Conservation (phyloP, 2,113 vertebrate species). For the Sarotherodon lohbergeri region DNA sequence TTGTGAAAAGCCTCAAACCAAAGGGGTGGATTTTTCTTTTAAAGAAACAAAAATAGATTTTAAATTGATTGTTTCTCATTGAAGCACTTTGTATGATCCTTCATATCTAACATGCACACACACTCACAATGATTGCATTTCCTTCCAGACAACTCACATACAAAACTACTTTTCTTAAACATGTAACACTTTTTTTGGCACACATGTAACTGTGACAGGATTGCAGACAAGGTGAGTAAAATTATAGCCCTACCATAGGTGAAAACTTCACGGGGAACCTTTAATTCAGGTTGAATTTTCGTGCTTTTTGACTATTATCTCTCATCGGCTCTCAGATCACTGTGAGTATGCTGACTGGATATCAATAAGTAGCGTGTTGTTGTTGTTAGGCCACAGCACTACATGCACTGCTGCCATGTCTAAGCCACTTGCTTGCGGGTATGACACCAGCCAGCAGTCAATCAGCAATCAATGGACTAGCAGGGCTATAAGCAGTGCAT, state of each 20-base stretch:
- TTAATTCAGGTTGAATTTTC: not conserved
- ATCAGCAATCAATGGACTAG: not conserved
- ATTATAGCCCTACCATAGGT: accelerated
- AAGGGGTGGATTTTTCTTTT: not conserved
- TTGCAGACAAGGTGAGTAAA: not conserved
- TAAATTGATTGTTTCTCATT: not conserved
- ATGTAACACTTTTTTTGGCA: not conserved
- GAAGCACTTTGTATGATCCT: accelerated
- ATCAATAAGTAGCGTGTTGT: not conserved
- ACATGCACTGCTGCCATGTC: not conserved
- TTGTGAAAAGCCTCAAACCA: not conserved
- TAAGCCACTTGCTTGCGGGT: not conserved
- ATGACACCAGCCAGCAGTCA: not conserved
- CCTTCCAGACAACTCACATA: not conserved
- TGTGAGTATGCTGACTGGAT: not conserved
- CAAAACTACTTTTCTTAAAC: not conserved
- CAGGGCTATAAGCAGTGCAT: not conserved
- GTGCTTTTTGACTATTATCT: not conserved
- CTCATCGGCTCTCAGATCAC: not conserved
- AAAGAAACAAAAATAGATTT: not conserved
- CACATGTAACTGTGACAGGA: not conserved
- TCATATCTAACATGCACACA: not conserved
- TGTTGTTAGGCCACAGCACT: not conserved
- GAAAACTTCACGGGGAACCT: not conserved
- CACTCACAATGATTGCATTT: not conserved